These are phyloP conservation scores for Chrysomela aeneicollis DNA, from an alignment of 2,888 invertebrate species.

Conservation along the genomic window DNA sequence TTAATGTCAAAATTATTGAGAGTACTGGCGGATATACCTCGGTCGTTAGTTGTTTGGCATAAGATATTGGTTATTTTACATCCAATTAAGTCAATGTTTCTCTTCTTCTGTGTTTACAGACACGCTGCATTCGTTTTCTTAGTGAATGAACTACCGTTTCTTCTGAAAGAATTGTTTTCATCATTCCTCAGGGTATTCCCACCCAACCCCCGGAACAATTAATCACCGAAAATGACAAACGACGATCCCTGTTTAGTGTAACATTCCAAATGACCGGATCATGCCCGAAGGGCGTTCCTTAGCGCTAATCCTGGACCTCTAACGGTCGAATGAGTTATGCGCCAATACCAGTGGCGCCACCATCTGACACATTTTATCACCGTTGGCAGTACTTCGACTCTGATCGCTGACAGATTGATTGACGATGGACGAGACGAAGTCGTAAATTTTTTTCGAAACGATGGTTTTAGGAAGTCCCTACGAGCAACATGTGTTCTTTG, in stretches of 20 bases:
- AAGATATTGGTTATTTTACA: no score
- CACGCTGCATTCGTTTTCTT: no score
- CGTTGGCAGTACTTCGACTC: background rate
- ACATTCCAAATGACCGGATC: constrained; percentile 22
- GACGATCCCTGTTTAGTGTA: constrained; percentile 22
- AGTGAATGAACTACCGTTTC: no score
- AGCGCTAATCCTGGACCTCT: background rate
- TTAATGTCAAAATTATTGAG: no score
- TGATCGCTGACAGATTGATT: background rate
- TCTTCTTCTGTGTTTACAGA: no score
- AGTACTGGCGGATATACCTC: no score
- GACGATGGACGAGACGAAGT: background rate
- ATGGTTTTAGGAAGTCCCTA: constrained; percentile 14
- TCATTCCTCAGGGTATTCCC: background rate
- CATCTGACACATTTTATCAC: constrained; percentile 19
- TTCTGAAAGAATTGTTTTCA: no score
- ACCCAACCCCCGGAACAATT: background rate
- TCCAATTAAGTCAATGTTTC: no score
- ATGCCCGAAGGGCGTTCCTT: constrained; percentile 35
- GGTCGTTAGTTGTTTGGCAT: no score
- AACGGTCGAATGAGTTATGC: constrained; percentile 12
- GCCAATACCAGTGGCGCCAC: constrained; percentile 22
- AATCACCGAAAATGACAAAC: constrained; percentile 15
- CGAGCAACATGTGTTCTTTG: constrained; percentile 17
- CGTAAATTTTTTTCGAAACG: background rate